phyloP scores from a whole-genome alignment of 2,797 vertebrate genomes.

The Sandelia bainsii region DNA sequence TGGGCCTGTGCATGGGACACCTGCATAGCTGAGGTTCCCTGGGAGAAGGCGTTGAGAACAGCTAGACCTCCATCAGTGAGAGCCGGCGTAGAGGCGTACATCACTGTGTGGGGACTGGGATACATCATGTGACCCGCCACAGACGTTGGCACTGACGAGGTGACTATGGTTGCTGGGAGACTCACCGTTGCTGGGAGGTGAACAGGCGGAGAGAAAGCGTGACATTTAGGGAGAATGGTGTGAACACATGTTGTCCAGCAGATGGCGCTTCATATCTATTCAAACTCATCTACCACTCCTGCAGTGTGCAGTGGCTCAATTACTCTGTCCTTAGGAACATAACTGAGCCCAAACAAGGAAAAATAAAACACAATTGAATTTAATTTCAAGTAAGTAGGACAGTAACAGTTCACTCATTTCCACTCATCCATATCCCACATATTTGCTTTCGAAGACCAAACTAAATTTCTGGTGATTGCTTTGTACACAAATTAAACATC shows the following conservation, averaged over 20 bases:
- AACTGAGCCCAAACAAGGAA: not conserved
- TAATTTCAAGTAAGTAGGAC: not conserved
- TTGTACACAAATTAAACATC: not conserved
- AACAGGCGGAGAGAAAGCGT: not conserved
- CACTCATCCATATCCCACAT: not conserved
- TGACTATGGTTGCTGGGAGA: conserved; percentile 97
- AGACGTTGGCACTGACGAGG: conserved; percentile 93
- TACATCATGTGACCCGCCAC: conserved; percentile 99
- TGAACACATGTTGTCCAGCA: conserved; percentile 53
- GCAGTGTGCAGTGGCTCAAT: conserved; percentile 1
- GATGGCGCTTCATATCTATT: conserved; percentile 45
- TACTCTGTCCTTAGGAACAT: not conserved
- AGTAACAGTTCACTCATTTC: not conserved
- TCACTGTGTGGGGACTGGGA: conserved; percentile 94
- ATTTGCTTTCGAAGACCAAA: not conserved
- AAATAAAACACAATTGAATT: not conserved
- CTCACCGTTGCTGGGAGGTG: conserved; percentile 86
- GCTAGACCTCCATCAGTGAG: conserved; percentile 93
- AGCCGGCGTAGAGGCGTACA: conserved; percentile 94
- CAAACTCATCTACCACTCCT: not conserved
- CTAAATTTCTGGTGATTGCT: not conserved
- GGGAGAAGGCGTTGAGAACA: conserved; percentile 97
- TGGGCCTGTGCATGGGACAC: conserved; percentile 93
- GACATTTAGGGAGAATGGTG: conserved; percentile 21
- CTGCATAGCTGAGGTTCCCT: conserved; percentile 94